These are phyloP conservation scores for Sakesphorus luctuosus DNA, from an alignment of 2,113 vertebrate species.

Conservation along the genomic window DNA sequence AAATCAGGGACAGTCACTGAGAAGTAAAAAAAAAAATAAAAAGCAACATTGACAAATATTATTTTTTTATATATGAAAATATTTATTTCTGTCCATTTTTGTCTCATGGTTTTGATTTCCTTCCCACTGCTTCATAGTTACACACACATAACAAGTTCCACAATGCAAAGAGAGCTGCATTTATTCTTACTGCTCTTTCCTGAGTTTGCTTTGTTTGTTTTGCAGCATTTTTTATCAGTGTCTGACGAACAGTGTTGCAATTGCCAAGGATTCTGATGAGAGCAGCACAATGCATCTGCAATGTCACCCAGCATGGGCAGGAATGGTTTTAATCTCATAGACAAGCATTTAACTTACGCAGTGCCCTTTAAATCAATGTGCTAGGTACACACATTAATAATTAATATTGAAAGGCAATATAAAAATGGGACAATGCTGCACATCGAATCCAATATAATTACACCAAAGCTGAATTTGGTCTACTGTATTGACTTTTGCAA, in stretches of 20 bases:
- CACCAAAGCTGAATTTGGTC: not conserved
- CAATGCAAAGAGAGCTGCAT: not conserved
- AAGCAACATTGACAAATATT: not conserved
- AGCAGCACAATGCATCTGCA: not conserved
- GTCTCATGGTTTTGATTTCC: not conserved
- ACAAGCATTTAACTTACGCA: not conserved
- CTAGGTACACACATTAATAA: conserved; percentile 23
- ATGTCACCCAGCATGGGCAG: not conserved
- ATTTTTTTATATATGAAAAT: not conserved
- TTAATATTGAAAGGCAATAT: conserved; percentile 20
- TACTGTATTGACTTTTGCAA: not conserved
- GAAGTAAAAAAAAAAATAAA: not conserved
- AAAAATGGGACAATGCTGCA: not conserved
- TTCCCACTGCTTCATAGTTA: not conserved
- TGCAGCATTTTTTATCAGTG: not conserved
- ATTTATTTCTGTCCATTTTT: not conserved
- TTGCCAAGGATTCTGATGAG: not conserved
- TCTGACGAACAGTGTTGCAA: not conserved
- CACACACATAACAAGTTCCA: not conserved
- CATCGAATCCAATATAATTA: not conserved
- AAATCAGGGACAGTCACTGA: not conserved
- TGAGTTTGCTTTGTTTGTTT: not conserved
- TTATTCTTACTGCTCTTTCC: not conserved
- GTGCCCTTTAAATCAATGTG: conserved; percentile 21
- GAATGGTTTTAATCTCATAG: not conserved